Base-by-base conservation (phyloP, 2,113 vertebrate species). In the Oreocharis arfaki region DNA sequence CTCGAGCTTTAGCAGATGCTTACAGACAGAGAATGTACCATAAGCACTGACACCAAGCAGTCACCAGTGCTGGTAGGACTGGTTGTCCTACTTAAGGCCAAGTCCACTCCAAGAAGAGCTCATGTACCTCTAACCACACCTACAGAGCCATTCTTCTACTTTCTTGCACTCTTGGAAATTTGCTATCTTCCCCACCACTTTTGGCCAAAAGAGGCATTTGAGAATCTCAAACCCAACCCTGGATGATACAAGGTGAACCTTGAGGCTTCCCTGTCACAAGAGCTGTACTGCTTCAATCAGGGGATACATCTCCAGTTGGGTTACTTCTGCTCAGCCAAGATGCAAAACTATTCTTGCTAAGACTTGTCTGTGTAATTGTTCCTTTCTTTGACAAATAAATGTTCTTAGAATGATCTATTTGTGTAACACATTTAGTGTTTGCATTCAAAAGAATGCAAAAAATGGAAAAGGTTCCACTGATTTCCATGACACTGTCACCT, bases 391-490 rank as follows among this genome's bases (percentile, higher is more conserved):
- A 71, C 22, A 93, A 56, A 73, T 60, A 86, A 90, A 81, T 65
- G 24, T 13, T 90, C 93, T 96, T 37, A 93, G 65, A 95, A 84
- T 53, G 16, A 93, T 84, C 61, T 84, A 8, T 61, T 82, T 28
- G n/a, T 89, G 89, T 90, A 81, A 85, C 68, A 88, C 57, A 86
- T 91, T 93, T 73, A 92, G 89, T 27, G 27, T 63, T 17, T 63
- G 13, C 47, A 27, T 33, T 84, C 21, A 56, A 74, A 79, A 73
- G 42, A 90, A 84, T n/a, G 23, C 76, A 68, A 63, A 33, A 35
- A 73, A 59, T 26, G 27, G 50, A 41, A 87, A 93, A 42, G 77
- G 35, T 64, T 95, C 87, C 80, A 53, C 56, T 71, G 42, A 87
- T 84, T 87, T 91, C 56, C 84, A 73, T 44, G 15, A 78, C 26